Percentiles rank a stretch among this genome's conserved stretches.
These are phyloP conservation scores for Drosophila truncata DNA, from an alignment of 1,140 invertebrate genomes.

Conservation along the genomic window DNA sequence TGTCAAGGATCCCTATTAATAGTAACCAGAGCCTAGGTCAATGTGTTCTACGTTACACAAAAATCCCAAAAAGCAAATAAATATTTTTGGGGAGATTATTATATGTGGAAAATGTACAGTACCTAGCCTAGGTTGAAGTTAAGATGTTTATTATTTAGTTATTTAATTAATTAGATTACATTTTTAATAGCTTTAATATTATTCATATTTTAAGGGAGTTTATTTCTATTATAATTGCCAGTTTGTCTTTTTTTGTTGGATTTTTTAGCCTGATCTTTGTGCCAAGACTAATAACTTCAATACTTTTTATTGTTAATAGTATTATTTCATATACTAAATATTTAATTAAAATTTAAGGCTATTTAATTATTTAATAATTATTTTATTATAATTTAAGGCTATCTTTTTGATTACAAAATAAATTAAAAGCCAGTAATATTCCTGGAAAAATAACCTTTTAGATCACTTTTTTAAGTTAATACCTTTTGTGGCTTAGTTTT, in stretches of 20 bases:
- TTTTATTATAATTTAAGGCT: neutral
- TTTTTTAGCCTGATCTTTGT: neutral
- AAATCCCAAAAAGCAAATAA: neutral
- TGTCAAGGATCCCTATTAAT: slow-evolving; percentile 24
- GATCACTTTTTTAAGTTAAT: neutral
- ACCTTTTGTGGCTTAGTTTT: neutral
- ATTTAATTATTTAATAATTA: neutral
- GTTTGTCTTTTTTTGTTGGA: neutral
- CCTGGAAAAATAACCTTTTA: too few relatives aligned
- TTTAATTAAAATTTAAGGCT: too few relatives aligned
- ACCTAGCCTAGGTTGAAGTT: neutral
- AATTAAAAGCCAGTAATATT: neutral
- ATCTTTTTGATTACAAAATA: neutral
- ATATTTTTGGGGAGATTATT: neutral
- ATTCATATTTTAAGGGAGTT: neutral
- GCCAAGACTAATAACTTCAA: too few relatives aligned
- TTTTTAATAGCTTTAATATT: neutral
- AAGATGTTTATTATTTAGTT: neutral
- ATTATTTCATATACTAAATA: neutral
- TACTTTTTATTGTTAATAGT: too few relatives aligned
- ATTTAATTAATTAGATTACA: neutral
- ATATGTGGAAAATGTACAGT: neutral
- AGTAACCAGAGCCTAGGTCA: slow-evolving; percentile 24
- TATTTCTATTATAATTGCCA: neutral
- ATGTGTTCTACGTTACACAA: slow-evolving; percentile 4